Evolutionary conservation across 2,113 vertebrate species (phyloP).

Genomic region (Podarcis raffonei): DNA sequence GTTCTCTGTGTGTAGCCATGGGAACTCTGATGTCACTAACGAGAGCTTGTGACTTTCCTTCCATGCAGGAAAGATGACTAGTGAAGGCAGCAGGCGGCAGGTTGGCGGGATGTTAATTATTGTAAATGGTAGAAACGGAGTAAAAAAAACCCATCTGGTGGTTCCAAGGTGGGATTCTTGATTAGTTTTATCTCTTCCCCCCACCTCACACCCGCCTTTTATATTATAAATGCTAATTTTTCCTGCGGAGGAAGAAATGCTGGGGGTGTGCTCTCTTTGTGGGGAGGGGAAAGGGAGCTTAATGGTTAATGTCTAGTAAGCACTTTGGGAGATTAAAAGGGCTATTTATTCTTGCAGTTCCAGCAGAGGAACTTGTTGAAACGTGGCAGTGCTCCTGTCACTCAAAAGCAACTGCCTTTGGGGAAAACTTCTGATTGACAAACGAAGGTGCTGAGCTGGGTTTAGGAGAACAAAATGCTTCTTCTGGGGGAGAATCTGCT

Average conservation of each 20-base stretch:
- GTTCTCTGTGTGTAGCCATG: background rate
- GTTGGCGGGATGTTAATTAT: background rate
- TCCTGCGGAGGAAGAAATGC: background rate
- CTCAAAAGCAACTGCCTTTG: conserved; percentile 11
- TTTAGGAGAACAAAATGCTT: conserved; percentile 2
- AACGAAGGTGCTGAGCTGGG: conserved; percentile 3
- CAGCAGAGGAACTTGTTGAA: conserved; percentile 25
- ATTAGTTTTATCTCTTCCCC: background rate
- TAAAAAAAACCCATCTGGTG: background rate
- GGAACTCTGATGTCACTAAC: conserved; percentile 18
- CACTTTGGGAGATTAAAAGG: conserved; percentile 29
- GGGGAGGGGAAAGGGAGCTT: background rate
- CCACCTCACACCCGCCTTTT: background rate
- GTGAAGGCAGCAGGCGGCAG: conserved; percentile 2
- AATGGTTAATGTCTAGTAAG: conserved; percentile 22
- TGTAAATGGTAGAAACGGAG: background rate
- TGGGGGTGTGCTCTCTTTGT: background rate
- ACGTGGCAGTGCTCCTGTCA: conserved; percentile 28
- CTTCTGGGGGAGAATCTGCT: background rate
- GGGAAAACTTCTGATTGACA: conserved; percentile 14
- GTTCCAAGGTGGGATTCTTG: background rate
- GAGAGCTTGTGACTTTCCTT: conserved; percentile 2
- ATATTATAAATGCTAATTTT: background rate
- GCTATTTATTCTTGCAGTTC: conserved; percentile 21
- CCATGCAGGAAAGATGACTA: conserved; percentile 25